Evolutionary conservation across 1,140 invertebrate genomes (phyloP).

Genomic region (Littorina saxatilis): DNA sequence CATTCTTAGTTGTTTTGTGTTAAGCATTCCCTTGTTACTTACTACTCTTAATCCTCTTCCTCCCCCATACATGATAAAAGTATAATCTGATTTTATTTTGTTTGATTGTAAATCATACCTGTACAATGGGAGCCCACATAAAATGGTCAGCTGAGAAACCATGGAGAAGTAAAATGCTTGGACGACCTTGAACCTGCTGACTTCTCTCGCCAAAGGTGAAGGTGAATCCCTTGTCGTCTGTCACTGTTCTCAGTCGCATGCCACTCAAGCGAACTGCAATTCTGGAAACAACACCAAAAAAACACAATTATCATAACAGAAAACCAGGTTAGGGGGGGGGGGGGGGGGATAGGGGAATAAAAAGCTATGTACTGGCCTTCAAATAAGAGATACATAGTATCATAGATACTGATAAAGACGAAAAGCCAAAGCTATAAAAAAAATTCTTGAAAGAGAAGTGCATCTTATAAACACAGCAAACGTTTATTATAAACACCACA

Average conservation of each 20-base stretch:
- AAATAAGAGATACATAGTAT: not conserved
- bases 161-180: conserved; percentile 65
- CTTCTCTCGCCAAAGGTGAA: conserved; percentile 68
- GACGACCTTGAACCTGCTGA: conserved; percentile 43
- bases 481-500: too few relatives aligned
- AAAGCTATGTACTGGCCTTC: not conserved
- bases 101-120: conserved; percentile 56
- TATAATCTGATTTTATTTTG: too few relatives aligned
- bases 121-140: conserved; percentile 66
- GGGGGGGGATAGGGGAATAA: not conserved
- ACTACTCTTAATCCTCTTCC: too few relatives aligned
- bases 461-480: too few relatives aligned
- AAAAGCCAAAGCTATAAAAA: not conserved
- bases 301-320: not conserved
- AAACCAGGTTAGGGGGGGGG: not conserved
- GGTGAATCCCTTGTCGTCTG: conserved; percentile 46
- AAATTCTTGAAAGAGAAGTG: too few relatives aligned
- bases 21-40: too few relatives aligned
- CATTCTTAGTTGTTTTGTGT: too few relatives aligned
- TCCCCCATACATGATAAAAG: too few relatives aligned
- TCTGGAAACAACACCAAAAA: conserved; percentile 32
- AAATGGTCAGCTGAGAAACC: conserved; percentile 69
- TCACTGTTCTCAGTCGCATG: conserved; percentile 60
- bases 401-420: not conserved
- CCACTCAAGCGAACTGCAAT: conserved; percentile 63